Evolutionary conservation across 2,797 vertebrate species (phyloP), one percentile per base, ranked within the genome.

Genomic region (Smutsia gigantea): DNA sequence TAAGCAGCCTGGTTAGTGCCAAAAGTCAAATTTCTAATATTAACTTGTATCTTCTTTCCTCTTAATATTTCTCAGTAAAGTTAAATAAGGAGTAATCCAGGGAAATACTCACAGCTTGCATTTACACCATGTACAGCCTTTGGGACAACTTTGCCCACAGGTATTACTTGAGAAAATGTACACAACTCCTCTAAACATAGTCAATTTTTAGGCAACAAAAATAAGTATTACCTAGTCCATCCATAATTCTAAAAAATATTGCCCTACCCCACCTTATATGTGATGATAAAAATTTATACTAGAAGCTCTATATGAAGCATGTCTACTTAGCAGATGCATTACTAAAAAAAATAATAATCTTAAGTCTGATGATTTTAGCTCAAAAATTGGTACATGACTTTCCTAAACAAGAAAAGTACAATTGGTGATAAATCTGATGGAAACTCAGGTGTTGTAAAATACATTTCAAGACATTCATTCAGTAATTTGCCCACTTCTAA

Each of bases 401-500:
- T 55, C 53, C 63, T 90, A 84, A 95, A 83, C 19, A 92, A 92
- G 78, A 39, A 87, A 79, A 75, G 46, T 49, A 75, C 18, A 68
- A 55, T 0, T 86, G 29, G 53, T 19, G n/a, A 71, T 71, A 93
- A 90, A 94, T 88, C 4, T 57, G 8, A 87, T 0, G 12, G 21
- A 94, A 93, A 90, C 9, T 86, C 39, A 63, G 13, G 19, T 77
- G 34, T 79, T 39, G 69, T 39, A 75, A 93, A 88, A n/a, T 57
- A 69, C 6, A 92, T 75, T 69, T 96, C 2, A 77, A 63, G 57
- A 84, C 91, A 91, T 66, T 61, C 27, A 87, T 78, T 69, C 46
- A 72, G n/a, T 21, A 89, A 88, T 90, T 93, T 88, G 55, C n/a
- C 74, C 57, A 74, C 25, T 92, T 95, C 79, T 86, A 71, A 75